These are phyloP conservation scores for Stegodyphus dumicola DNA, from an alignment of 1,140 invertebrate genomes.

Conservation along the genomic window DNA sequence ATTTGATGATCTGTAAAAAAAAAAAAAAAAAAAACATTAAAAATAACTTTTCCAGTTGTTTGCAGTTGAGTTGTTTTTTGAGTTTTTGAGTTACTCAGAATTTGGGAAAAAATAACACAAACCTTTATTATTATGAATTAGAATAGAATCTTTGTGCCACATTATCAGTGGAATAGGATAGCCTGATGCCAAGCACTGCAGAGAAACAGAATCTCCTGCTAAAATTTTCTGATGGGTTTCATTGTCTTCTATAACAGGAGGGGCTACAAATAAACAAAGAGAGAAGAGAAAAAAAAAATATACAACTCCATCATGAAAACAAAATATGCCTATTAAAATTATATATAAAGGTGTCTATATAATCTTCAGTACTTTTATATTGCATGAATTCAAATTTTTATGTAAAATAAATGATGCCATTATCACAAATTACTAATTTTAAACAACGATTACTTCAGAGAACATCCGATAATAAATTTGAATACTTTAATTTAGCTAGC, in stretches of 20 bases:
- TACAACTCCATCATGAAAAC: too few species aligned
- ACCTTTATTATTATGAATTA: neutral
- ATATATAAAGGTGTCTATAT: too few species aligned
- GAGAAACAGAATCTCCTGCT: conserved; percentile 23
- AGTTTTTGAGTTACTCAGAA: neutral
- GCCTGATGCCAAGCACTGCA: conserved; percentile 63
- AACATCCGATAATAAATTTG: too few species aligned
- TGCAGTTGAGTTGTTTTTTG: neutral
- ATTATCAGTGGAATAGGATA: conserved; percentile 62
- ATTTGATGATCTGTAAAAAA: conserved; percentile 23
- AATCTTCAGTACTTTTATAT: too few species aligned
- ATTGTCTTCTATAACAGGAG: conserved; percentile 25
- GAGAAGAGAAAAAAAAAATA: neutral
- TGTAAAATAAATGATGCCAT: too few species aligned
- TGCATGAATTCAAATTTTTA: too few species aligned
- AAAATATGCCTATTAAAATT: too few species aligned
- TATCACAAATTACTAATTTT: too few species aligned
- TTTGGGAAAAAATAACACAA: neutral
- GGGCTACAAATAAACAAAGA: conserved; percentile 24
- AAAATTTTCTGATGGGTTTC: conserved; percentile 35
- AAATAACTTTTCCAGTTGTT: too few species aligned
- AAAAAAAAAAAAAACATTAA: too few species aligned
- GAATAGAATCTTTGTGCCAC: conserved; percentile 70
- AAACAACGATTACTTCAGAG: too few species aligned
- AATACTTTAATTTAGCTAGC: too few species aligned